Percentiles rank a stretch among this genome's conserved stretches.
phyloP scores from a whole-genome alignment of 2,888 invertebrate species.

The Halocaridina rubra region DNA sequence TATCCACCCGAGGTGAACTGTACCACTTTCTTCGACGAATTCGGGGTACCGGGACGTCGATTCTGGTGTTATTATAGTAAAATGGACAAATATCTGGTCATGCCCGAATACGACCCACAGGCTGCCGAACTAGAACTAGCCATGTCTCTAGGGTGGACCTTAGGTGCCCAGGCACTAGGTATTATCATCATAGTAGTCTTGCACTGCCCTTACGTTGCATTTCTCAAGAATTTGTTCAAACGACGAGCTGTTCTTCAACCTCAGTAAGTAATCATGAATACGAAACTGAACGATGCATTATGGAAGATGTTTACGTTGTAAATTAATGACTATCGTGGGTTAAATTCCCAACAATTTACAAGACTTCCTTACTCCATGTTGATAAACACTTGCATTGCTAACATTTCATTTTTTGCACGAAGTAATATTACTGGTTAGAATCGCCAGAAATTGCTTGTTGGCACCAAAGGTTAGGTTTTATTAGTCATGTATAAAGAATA shows the following conservation, averaged over 20 bases:
- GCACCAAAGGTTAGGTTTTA: too few species aligned
- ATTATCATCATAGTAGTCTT: conserved; percentile 44
- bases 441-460: too few species aligned
- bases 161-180: conserved; percentile 49
- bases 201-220: conserved; percentile 47
- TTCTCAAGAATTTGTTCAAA: conserved; percentile 3
- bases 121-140: conserved; percentile 31
- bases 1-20: conserved; percentile 61
- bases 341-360: too few species aligned
- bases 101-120: conserved; percentile 51
- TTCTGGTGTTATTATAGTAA: conserved; percentile 61
- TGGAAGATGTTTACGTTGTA: too few species aligned
- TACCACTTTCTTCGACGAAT: conserved; percentile 40
- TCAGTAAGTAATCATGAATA: conserved; percentile 17
- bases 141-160: conserved; percentile 54
- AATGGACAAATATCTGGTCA: conserved; percentile 43
- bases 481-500: too few species aligned
- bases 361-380: too few species aligned
- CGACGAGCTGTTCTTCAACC: background rate
- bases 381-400: too few species aligned
- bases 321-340: too few species aligned
- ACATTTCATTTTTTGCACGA: too few species aligned
- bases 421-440: too few species aligned
- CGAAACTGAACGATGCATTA: too few species aligned
- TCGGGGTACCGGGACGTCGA: conserved; percentile 52